Evolutionary conservation across 2,888 invertebrate genomes (phyloP), one percentile per base, ranked within the genome.

Genomic region (Rotaria macrura): DNA sequence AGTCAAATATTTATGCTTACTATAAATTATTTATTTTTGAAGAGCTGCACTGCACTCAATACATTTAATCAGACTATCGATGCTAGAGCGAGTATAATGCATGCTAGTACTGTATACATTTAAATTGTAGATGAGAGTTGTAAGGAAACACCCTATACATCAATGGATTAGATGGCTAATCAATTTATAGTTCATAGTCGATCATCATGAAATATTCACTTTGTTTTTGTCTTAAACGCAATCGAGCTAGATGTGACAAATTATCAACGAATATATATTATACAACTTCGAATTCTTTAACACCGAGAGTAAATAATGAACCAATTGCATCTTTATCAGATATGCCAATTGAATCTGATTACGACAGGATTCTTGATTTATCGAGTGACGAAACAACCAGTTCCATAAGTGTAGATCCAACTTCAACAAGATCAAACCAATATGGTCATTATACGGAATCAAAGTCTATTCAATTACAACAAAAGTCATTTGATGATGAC

Each of bases 161-260:
- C 12, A 20, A 79, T 43, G 25, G 38, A 23, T 40, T 74, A 25
- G 5, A 25, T n/a, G 20, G 4, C 5, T 6, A 4, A 65, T 65
- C 10, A 29, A 23, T 65, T 34, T 10, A 5, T 29, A 34, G 34
- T 34, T 65, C n/a, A 43, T 79, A 25, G 10, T 12, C 25, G 25
- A 40, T 40, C 23, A 25, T 43, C 4, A 79, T 79, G 43, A 43
- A 40, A 25, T 43, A 43, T 79, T 43, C 43, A n/a, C 43, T 79
- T n/a, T 79, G 79, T n/a, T 79, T 25, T 40, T 79, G 79, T 43
- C n/a, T 79, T 25, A 79, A 79, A 79, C 79, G 79, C n/a, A n/a
- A 43, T 79, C 79, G 79, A 43, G 25, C 79, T 43, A 79, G n/a
- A 43, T 79, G 43, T 12, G n/a, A 20, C 43, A 38, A 25, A 43